A percentile compares a stretch with the other conserved stretches of the same genome.
Conservation (phyloP, 2,888 invertebrate genomes). For the Eupithecia exiguata region DNA sequence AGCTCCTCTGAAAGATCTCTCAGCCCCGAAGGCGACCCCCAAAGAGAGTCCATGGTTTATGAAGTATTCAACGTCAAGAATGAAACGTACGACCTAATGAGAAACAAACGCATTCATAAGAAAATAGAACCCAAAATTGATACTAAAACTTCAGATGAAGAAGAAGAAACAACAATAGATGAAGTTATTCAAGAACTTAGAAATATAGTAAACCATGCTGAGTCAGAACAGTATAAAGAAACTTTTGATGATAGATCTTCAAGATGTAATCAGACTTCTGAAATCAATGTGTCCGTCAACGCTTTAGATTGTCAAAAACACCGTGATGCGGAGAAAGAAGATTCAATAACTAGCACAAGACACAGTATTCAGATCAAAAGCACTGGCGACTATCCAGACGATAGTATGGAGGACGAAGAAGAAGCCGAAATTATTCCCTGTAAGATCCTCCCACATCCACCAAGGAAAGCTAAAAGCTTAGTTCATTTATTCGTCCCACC, state of each 20-base stretch:
- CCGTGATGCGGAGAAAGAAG: conserved; percentile 75
- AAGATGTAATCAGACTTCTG: conserved; percentile 73
- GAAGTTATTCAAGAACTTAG: conserved; percentile 93
- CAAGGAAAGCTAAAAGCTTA: conserved; percentile 88
- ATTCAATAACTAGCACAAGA: conserved; percentile 81
- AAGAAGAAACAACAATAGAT: conserved; percentile 92
- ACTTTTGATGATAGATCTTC: conserved; percentile 66
- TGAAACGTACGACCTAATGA: conserved; percentile 80
- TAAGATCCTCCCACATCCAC: conserved; percentile 91
- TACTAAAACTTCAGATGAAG: conserved; percentile 84
- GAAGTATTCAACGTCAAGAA: conserved; percentile 85
- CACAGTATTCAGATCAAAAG: conserved; percentile 79
- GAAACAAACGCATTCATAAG: conserved; percentile 75
- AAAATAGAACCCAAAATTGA: conserved; percentile 67
- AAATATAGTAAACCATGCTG: conserved; percentile 93
- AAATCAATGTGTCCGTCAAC: conserved; percentile 70
- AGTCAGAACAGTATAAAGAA: conserved; percentile 86
- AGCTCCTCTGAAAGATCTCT: conserved; percentile 92
- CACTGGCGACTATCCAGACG: conserved; percentile 77
- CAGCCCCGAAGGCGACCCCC: conserved; percentile 87
- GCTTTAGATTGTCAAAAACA: conserved; percentile 67
- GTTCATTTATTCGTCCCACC: conserved; percentile 87
- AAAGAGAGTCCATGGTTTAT: conserved; percentile 85
- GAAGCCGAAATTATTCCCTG: conserved; percentile 90
- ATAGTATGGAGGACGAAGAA: conserved; percentile 75